Conservation (phyloP, 2,797 vertebrate genomes). For the Lutjanus campechanus region DNA sequence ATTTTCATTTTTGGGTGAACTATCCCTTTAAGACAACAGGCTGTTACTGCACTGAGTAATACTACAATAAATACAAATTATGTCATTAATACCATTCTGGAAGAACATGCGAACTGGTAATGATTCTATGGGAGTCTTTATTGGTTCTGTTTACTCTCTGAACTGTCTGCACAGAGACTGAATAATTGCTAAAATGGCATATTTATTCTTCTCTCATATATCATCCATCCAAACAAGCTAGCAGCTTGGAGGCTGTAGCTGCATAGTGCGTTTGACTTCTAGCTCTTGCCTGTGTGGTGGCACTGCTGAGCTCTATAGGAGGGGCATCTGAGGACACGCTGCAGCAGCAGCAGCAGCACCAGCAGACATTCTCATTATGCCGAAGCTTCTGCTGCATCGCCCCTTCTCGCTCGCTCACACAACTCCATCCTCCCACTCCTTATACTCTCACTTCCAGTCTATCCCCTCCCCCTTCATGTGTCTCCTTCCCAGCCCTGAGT, state of each 20-base stretch:
- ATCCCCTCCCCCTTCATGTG: constrained; percentile 23
- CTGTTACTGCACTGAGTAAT: background rate
- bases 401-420: constrained; percentile 24
- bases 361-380: constrained; percentile 63
- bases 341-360: constrained; percentile 73
- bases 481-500: background rate
- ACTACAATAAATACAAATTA: background rate
- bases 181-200: constrained; percentile 1
- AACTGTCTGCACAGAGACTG: background rate
- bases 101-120: background rate
- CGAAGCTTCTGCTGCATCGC: constrained; percentile 67
- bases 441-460: constrained; percentile 41
- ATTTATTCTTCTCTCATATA: background rate
- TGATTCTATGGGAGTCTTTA: too few relatives aligned
- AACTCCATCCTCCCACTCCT: constrained; percentile 36
- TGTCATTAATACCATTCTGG: background rate
- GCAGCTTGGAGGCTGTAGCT: constrained; percentile 11
- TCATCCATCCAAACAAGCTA: background rate
- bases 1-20: too few relatives aligned
- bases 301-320: constrained; percentile 41
- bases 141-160: background rate
- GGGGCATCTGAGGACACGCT: constrained; percentile 71
- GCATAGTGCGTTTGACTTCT: constrained; percentile 13
- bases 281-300: constrained; percentile 35
- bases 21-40: background rate